phyloP scores from a whole-genome alignment of 1,140 invertebrate species.

The Drosophila orena region DNA sequence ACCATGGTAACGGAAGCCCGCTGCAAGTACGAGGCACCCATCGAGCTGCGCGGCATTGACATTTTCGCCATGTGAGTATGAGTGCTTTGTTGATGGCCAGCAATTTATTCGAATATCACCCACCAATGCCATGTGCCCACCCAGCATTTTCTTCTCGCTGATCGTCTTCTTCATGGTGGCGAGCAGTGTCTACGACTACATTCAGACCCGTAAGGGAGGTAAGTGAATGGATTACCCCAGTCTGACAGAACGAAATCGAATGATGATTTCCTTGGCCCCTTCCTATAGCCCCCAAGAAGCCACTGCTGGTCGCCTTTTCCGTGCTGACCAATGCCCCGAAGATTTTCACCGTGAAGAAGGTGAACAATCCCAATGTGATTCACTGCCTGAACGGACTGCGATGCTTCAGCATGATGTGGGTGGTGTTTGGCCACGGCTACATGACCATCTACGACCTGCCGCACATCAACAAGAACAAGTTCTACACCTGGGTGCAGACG shows the following conservation, averaged over 20 bases:
- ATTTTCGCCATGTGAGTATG: conserved; percentile 77
- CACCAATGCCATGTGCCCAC: background rate
- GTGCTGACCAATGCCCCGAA: conserved; percentile 78
- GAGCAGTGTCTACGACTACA: conserved; percentile 75
- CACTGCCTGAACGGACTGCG: conserved; percentile 87
- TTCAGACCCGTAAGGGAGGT: conserved; percentile 72
- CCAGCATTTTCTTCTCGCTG: conserved; percentile 67
- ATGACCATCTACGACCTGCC: conserved; percentile 74
- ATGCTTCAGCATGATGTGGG: conserved; percentile 89
- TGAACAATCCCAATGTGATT: conserved; percentile 81
- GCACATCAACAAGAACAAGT: conserved; percentile 66
- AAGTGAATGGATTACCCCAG: background rate
- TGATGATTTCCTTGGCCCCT: too few species aligned
- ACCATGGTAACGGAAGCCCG: conserved; percentile 52
- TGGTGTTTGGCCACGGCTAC: conserved; percentile 88
- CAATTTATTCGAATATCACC: background rate
- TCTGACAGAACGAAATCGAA: too few species aligned
- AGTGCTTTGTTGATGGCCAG: background rate
- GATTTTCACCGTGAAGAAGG: conserved; percentile 76
- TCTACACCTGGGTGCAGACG: conserved; percentile 79
- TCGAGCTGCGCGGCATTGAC: conserved; percentile 67
- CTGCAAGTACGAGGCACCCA: conserved; percentile 70
- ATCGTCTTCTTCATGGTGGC: conserved; percentile 69
- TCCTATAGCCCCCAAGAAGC: conserved; percentile 62
- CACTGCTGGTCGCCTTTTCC: conserved; percentile 70